phyloP scores from a whole-genome alignment of 1,140 invertebrate genomes.

The Macrotrachela quadricornifera region DNA sequence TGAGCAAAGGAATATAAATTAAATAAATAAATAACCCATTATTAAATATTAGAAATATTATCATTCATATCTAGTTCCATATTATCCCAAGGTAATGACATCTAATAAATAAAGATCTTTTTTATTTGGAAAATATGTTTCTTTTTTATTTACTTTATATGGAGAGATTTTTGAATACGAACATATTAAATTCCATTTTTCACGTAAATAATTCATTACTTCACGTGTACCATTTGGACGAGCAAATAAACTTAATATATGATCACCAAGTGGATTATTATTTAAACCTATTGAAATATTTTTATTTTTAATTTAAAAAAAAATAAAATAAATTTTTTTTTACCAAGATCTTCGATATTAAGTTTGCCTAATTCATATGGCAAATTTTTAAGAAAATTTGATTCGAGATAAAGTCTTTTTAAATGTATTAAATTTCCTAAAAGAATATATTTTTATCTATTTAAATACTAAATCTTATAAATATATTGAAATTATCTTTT shows the following conservation, averaged over 20 bases:
- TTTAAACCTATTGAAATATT: slow-evolving; percentile 49
- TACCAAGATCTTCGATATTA: slow-evolving; percentile 52
- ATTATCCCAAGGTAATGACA: too few relatives aligned
- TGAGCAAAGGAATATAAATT: too few relatives aligned
- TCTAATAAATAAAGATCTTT: slow-evolving; percentile 21
- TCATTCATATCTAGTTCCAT: too few relatives aligned
- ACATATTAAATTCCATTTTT: neutral
- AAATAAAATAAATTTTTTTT: too few relatives aligned
- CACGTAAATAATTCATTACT: slow-evolving; percentile 52
- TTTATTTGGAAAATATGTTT: neutral
- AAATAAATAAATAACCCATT: too few relatives aligned
- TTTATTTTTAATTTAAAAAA: too few relatives aligned
- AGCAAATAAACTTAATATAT: slow-evolving; percentile 67
- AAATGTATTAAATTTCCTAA: slow-evolving; percentile 76
- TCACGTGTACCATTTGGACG: slow-evolving; percentile 63
- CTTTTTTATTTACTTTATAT: too few relatives aligned
- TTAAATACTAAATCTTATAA: too few relatives aligned
- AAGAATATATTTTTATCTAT: too few relatives aligned
- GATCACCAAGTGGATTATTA: slow-evolving; percentile 78
- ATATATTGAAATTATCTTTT: too few relatives aligned
- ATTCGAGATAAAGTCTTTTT: slow-evolving; percentile 72
- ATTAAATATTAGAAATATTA: too few relatives aligned
- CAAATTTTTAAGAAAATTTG: slow-evolving; percentile 72
- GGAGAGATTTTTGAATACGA: too few relatives aligned
- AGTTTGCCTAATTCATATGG: slow-evolving; percentile 92